Conservation (phyloP, 2,888 invertebrate species). For the Euplexia lucipara region DNA sequence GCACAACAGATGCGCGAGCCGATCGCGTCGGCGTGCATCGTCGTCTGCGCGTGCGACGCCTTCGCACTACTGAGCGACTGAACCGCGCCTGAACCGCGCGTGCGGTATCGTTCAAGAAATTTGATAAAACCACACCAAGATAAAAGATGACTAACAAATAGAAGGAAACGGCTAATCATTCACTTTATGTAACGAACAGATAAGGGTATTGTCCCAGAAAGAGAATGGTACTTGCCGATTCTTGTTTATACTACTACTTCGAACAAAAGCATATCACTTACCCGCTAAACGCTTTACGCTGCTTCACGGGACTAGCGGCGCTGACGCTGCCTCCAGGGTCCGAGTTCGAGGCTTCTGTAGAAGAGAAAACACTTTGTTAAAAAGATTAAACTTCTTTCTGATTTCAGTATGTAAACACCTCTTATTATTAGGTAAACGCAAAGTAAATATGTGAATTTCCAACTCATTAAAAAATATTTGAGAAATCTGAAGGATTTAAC, state of each 20-base stretch:
- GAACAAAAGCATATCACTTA: constrained; percentile 87
- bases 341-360: constrained; percentile 93
- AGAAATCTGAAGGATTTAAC: too few relatives aligned
- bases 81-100: constrained; percentile 51
- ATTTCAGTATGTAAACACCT: neutral
- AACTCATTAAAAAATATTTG: too few relatives aligned
- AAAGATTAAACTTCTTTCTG: neutral
- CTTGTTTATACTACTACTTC: neutral
- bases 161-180: constrained; percentile 69
- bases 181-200: constrained; percentile 59
- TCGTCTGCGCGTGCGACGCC: constrained; percentile 61
- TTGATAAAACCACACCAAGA: constrained; percentile 77
- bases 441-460: too few relatives aligned
- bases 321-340: constrained; percentile 89
- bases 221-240: neutral
- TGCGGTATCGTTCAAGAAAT: constrained; percentile 71
- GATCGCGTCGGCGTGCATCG: constrained; percentile 67
- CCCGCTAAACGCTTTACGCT: constrained; percentile 96
- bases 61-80: constrained; percentile 65
- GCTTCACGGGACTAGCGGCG: constrained; percentile 96
- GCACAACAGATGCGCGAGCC: constrained; percentile 63
- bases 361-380: constrained; percentile 47
- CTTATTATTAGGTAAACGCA: too few relatives aligned
- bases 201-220: constrained; percentile 51
- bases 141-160: constrained; percentile 82